Conservation (phyloP, 1,140 invertebrate genomes). For the Zophobas morio region DNA sequence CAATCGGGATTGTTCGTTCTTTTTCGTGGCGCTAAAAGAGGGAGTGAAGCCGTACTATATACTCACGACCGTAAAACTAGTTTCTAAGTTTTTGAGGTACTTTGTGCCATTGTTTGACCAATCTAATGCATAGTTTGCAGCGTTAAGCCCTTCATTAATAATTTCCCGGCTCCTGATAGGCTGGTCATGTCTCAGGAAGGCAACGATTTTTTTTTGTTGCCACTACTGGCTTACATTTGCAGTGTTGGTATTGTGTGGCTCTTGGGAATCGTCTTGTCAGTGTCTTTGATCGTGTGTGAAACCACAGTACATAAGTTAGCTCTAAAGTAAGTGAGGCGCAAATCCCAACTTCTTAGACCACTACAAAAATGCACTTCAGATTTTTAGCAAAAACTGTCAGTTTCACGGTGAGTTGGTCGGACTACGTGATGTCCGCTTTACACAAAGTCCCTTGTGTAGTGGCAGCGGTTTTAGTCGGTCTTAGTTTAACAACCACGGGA, state of each 20-base stretch:
- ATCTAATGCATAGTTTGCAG: conserved; percentile 42
- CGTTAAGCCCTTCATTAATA: conserved; percentile 41
- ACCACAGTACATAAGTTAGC: conserved; percentile 72
- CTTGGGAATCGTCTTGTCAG: conserved; percentile 68
- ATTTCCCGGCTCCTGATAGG: conserved; percentile 63
- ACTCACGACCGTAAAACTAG: conserved; percentile 63
- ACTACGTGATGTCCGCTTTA: conserved; percentile 71
- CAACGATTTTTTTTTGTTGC: conserved; percentile 64
- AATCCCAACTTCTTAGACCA: neutral
- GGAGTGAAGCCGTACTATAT: conserved; percentile 68
- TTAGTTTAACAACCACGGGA: conserved; percentile 72
- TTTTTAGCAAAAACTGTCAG: conserved; percentile 70
- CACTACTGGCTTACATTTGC: conserved; percentile 67
- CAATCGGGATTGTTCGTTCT: conserved; percentile 62
- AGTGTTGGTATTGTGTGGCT: conserved; percentile 70
- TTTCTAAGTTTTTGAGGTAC: conserved; percentile 61
- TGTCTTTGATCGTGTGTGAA: conserved; percentile 72
- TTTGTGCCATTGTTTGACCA: conserved; percentile 20
- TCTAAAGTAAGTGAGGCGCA: conserved; percentile 68
- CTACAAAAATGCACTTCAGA: conserved; percentile 59
- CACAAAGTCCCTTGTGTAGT: conserved; percentile 71
- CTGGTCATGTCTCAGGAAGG: conserved; percentile 60
- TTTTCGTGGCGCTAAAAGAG: conserved; percentile 66
- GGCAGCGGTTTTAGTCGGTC: conserved; percentile 68
- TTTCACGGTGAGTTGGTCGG: conserved; percentile 70